Conservation (phyloP, 2,113 vertebrate genomes). For the Chrysemys picta region DNA sequence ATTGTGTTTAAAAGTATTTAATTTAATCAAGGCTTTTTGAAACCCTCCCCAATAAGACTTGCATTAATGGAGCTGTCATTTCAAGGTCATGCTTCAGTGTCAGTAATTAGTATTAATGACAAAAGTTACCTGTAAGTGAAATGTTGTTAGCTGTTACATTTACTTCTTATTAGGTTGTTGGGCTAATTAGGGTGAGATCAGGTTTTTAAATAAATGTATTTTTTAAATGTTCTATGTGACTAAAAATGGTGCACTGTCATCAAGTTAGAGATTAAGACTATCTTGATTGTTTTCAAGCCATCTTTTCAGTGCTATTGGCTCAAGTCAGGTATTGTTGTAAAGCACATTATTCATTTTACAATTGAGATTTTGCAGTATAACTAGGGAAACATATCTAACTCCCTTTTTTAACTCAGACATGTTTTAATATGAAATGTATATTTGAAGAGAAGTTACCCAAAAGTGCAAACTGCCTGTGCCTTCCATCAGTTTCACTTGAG, state of each 20-base stretch:
- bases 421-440: not conserved
- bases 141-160: not conserved
- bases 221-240: not conserved
- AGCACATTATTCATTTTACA: not conserved
- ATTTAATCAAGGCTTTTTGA: conserved; percentile 78
- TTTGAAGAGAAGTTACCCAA: not conserved
- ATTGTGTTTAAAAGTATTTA: conserved; percentile 86
- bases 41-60: conserved; percentile 58
- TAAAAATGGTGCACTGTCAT: not conserved
- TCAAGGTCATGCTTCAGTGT: conserved; percentile 79
- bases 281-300: not conserved
- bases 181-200: not conserved
- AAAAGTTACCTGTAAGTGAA: conserved; percentile 47
- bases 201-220: fast-evolving
- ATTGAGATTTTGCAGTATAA: not conserved
- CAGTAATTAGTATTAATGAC: conserved; percentile 45
- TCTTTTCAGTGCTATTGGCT: not conserved
- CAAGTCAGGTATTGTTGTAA: not conserved
- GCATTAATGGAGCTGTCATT: conserved; percentile 75
- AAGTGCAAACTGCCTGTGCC: not conserved
- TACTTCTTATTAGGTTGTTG: not conserved
- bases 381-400: not conserved
- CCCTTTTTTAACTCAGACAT: not conserved
- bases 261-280: not conserved
- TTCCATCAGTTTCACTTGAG: not conserved